Conservation (phyloP, 2,797 vertebrate species). For the Anguilla obscura region DNA sequence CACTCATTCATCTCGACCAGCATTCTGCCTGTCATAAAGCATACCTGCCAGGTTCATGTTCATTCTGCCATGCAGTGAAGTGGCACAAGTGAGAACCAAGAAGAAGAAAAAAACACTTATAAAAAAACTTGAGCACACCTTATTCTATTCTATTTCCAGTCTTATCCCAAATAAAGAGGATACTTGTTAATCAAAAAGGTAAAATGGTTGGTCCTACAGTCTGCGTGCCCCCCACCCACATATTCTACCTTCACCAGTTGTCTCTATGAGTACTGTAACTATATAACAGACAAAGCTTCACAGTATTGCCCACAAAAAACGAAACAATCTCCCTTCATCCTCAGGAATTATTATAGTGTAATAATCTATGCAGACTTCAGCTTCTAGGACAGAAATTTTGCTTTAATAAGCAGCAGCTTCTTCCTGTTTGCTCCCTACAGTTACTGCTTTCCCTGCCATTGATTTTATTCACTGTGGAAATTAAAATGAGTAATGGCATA, state of each 20-base stretch:
- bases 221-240: neutral
- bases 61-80: neutral
- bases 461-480: neutral
- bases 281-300: neutral
- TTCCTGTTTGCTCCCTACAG: neutral
- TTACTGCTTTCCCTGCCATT: neutral
- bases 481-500: neutral
- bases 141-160: neutral
- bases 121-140: neutral
- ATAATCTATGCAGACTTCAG: neutral
- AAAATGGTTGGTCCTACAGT: neutral
- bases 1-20: neutral
- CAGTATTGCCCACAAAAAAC: neutral
- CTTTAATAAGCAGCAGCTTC: neutral
- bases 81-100: neutral
- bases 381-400: neutral
- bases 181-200: neutral
- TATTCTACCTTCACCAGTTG: neutral
- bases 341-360: neutral
- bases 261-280: neutral
- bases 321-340: neutral
- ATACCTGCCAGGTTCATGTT: neutral
- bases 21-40: neutral
- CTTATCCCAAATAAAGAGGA: neutral
- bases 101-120: neutral